These are phyloP conservation scores for Dicentrarchus labrax DNA, from an alignment of 2,113 vertebrate species.

Conservation along the genomic window DNA sequence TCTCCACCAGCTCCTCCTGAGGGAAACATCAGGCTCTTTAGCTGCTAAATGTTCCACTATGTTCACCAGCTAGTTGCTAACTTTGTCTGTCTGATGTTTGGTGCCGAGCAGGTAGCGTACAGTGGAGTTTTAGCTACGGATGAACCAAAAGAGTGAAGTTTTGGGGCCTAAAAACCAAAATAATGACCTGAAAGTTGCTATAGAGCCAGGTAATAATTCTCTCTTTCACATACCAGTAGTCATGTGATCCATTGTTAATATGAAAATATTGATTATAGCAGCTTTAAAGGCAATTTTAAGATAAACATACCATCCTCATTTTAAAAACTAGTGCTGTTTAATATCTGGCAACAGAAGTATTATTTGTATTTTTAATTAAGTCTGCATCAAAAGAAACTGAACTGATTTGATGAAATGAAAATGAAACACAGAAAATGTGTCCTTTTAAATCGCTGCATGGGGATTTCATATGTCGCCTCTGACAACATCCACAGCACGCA, in stretches of 20 bases:
- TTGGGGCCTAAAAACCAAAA: not conserved
- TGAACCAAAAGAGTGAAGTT: not conserved
- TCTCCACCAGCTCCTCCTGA: not conserved
- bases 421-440: not conserved
- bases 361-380: not conserved
- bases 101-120: too few species aligned
- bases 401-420: not conserved
- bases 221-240: not conserved
- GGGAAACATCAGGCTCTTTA: not conserved
- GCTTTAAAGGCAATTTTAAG: not conserved
- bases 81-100: not conserved
- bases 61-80: not conserved
- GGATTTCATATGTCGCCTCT: conserved; percentile 17
- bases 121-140: too few species aligned
- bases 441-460: not conserved
- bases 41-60: not conserved
- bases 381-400: not conserved
- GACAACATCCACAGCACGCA: conserved; percentile 19
- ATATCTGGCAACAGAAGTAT: not conserved
- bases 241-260: not conserved
- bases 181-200: not conserved
- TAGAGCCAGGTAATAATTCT: too few species aligned
- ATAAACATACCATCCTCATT: not conserved
- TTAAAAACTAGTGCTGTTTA: not conserved
- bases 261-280: too few species aligned